Percentiles rank a stretch among this genome's conserved stretches.
phyloP scores from a whole-genome alignment of 2,797 vertebrate genomes.

The Neosilurus mollespiculum region DNA sequence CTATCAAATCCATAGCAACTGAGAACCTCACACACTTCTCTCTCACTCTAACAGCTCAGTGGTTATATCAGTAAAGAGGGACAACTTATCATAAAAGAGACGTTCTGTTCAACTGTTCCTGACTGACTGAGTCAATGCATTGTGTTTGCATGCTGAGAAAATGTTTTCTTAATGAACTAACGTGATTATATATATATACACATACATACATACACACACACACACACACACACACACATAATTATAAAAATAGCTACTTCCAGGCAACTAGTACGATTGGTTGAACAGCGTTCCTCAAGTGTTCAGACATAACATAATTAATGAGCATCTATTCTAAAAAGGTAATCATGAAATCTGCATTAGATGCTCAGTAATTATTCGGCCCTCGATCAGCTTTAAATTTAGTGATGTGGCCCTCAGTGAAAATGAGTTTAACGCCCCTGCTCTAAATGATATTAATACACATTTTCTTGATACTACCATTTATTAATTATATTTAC shows the following conservation, averaged over 20 bases:
- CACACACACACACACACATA: constrained; percentile 12
- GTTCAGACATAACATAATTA: no score
- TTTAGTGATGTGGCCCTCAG: no score
- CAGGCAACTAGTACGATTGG: no score
- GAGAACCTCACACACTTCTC: neutral
- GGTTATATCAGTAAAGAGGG: neutral
- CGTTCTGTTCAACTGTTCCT: neutral
- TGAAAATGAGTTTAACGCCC: no score
- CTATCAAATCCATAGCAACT: neutral
- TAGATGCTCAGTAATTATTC: no score
- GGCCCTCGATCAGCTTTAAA: no score
- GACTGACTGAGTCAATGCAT: neutral
- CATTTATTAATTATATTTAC: neutral
- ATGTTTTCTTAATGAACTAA: neutral
- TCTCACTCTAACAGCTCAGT: neutral
- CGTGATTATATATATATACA: no score
- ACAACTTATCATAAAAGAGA: neutral
- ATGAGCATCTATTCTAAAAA: no score
- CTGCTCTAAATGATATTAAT: neutral
- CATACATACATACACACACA: constrained; percentile 18
- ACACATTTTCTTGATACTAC: neutral
- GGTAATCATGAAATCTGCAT: no score
- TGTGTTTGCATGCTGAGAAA: neutral
- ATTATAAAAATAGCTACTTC: no score
- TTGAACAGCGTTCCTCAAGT: no score